Percentiles rank a stretch among this genome's conserved stretches.
Conservation (phyloP, 2,797 vertebrate genomes). For the Sternarchorhynchus goeldii region DNA sequence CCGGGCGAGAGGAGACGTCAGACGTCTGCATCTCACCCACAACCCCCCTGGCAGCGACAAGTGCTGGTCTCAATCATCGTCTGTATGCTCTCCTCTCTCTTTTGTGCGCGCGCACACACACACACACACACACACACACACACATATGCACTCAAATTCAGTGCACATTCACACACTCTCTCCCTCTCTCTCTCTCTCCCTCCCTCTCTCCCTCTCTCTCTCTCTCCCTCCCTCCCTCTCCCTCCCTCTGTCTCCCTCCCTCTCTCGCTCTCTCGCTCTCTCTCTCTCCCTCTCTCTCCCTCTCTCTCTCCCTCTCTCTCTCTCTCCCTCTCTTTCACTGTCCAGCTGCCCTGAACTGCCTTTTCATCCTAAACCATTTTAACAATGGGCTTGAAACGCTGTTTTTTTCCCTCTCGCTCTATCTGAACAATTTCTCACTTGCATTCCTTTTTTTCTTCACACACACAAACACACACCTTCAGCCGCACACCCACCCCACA, state of each 20-base stretch:
- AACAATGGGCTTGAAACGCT: conserved; percentile 32
- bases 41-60: conserved; percentile 67
- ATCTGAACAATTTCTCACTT: conserved; percentile 20
- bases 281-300: no score
- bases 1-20: conserved; percentile 54
- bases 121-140: background rate
- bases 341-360: background rate
- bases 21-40: conserved; percentile 65
- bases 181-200: conserved; percentile 17
- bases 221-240: background rate
- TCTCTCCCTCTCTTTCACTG: background rate
- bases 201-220: conserved; percentile 11
- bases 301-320: background rate
- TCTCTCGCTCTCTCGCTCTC: background rate
- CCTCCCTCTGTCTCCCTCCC: background rate
- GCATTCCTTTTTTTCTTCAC: conserved; percentile 3
- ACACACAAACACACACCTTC: conserved; percentile 5
- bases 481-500: background rate
- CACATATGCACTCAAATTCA: no score
- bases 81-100: conserved; percentile 43
- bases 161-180: background rate
- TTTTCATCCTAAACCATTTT: conserved; percentile 6
- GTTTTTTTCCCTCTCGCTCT: background rate
- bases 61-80: conserved; percentile 74
- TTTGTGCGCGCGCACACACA: background rate